Base-by-base conservation (phyloP, 1,140 invertebrate genomes). In the Arctopsyche grandis region DNA sequence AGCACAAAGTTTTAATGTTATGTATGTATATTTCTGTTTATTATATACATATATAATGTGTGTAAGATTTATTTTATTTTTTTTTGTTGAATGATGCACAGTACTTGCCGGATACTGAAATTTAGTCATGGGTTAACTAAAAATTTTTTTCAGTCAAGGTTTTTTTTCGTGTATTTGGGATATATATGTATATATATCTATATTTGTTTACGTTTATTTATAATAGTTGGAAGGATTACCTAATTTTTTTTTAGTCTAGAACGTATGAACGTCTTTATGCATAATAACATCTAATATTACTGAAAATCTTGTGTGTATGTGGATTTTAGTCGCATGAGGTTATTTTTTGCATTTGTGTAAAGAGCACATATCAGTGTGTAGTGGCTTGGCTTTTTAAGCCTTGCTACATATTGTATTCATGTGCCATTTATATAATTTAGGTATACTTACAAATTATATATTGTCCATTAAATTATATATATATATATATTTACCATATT, bases 391-490 rank as follows among this genome's bases (percentile, higher is more conserved):
- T 46, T 22, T n/a, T 80, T 58, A 22, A 74, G 70, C 69, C 44
- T 58, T 38, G 43, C 73, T 73, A 77, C 76, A 71, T 86, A 87
- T 87, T 86, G 85, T 84, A 86, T 86, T 86, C 84, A 88, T 86
- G 88, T 89, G 88, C 88, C 88, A 89, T 89, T 87, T 66, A 26
- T 66, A 79, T 79, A 88, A 86, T 88, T 88, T 89, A 89, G 87
- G 87, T 88, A 83, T 81, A 81, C 82, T 78, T 81, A 81, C 78
- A 76, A 81, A 70, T 63, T 74, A 87, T 81, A 81, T 88, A 87
- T 88, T 88, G 86, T 88, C 87, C 87, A 87, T 88, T 88, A 80
- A 86, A 89, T 86, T 82, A 71, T 66, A 66, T 52, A 52, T 52
- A 52, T 52, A 52, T 52, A 86, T 89, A 88, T 89, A 88, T 89